Conservation (phyloP, 2,797 vertebrate genomes). For the Pteropus rufus region DNA sequence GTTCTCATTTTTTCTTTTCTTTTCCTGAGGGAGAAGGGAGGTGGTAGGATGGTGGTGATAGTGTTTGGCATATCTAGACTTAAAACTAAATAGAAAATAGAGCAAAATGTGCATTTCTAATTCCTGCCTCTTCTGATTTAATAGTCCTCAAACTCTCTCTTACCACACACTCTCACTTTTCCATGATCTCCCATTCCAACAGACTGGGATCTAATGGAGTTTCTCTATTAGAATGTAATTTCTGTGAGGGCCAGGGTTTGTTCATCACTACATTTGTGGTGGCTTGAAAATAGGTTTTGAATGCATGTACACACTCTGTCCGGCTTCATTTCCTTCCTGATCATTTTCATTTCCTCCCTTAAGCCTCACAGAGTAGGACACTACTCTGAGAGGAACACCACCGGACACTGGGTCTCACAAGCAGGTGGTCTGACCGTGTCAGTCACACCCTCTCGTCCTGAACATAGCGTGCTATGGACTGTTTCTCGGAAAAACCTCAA, state of each 20-base stretch:
- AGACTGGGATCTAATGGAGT: neutral
- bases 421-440: slow-evolving; percentile 1
- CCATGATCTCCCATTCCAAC: neutral
- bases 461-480: slow-evolving; percentile 8
- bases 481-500: slow-evolving; percentile 40
- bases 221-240: neutral
- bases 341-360: neutral
- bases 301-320: neutral
- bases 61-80: neutral
- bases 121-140: neutral
- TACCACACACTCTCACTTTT: neutral
- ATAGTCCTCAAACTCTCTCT: neutral
- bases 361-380: no score
- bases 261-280: neutral
- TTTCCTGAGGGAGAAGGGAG: neutral
- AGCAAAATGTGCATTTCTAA: neutral
- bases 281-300: neutral
- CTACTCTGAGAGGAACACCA: neutral
- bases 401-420: neutral
- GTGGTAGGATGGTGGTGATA: neutral
- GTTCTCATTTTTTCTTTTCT: neutral
- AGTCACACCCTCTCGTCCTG: neutral
- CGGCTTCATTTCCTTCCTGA: neutral
- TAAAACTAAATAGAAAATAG: neutral
- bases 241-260: neutral